Evolutionary conservation across 2,888 invertebrate species (phyloP), one percentile per base, ranked within the genome.

Genomic region (Lypha dubia): DNA sequence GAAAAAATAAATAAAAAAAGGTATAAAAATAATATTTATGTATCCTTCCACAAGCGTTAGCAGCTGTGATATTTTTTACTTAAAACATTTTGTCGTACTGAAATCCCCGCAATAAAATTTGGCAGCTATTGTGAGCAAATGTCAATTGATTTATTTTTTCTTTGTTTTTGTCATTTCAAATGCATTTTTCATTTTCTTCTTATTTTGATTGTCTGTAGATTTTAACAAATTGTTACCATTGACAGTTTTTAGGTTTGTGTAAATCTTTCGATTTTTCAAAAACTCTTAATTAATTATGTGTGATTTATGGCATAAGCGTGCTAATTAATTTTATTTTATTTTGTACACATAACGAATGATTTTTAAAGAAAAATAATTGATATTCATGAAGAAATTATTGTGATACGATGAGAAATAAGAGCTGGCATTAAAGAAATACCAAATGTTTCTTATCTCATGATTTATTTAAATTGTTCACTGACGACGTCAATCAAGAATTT

Each of bases 301-400:
- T 84, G 62, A 84, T 84, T 84, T 81, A 84, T 77, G 65, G 68
- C 77, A 77, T 74, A 84, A 80, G 84, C 68, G 84, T 84, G 84
- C 84, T 84, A 84, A 81, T 81, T 77, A 58, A 62, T 56, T 79
- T 67, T 15, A 44, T 17, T 71, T 20, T 53, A 0, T 11, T 49
- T 6, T 17, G 15, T 75, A 17, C 60, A 62, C 71, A 53, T 13
- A 38, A 51, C 15, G 49, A 62, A 58, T 46, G 41, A 44, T 73
- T 24, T 70, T 71, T 6, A 51, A 9, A 74, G 22, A 38, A 74
- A 28, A 56, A 68, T 60, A 67, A 67, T 71, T 32, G 60, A 67
- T 60, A 67, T 35, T 67, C 62, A 62, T 62, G 60, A 73, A 83
- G 77, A 74, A 62, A 77, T 77, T 71, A 76, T 49, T 24, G n/a